phyloP scores from a whole-genome alignment of 1,140 invertebrate genomes.

The Heliconius hermathena region DNA sequence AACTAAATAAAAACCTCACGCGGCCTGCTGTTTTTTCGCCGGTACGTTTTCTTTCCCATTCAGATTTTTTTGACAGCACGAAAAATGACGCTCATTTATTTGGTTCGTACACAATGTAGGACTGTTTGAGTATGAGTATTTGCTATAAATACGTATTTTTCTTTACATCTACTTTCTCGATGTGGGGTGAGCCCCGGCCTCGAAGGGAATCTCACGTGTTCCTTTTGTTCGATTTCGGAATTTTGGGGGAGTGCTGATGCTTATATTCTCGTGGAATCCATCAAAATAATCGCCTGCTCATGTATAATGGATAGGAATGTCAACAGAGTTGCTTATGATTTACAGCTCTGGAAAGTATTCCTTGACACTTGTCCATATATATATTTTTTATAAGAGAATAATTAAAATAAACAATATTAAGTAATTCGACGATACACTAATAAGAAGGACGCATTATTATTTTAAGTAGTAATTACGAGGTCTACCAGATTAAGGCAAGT shows the following conservation, averaged over 20 bases:
- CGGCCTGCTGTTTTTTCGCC: constrained; percentile 75
- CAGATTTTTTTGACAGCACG: constrained; percentile 82
- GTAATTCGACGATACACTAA: neutral
- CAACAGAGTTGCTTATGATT: constrained; percentile 66
- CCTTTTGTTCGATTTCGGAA: constrained; percentile 78
- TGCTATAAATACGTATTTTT: constrained; percentile 82
- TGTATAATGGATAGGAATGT: constrained; percentile 74
- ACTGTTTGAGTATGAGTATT: constrained; percentile 81
- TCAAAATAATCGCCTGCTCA: constrained; percentile 76
- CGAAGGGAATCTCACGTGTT: constrained; percentile 76
- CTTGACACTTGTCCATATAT: neutral
- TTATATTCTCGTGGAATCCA: constrained; percentile 74
- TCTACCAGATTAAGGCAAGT: too few relatives aligned
- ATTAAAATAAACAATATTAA: neutral
- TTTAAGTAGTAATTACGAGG: neutral
- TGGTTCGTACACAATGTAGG: constrained; percentile 81
- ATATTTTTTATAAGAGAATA: neutral
- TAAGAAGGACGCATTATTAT: neutral
- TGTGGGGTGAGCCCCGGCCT: constrained; percentile 74
- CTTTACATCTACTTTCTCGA: constrained; percentile 78
- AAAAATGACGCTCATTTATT: constrained; percentile 82
- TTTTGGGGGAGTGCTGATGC: constrained; percentile 78
- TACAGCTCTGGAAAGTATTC: constrained; percentile 40
- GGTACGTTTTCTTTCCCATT: constrained; percentile 80
- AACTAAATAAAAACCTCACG: constrained; percentile 75